Evolutionary conservation across 2,113 vertebrate species (phyloP), one percentile per base, ranked within the genome.

Genomic region (Archilochus colubris): DNA sequence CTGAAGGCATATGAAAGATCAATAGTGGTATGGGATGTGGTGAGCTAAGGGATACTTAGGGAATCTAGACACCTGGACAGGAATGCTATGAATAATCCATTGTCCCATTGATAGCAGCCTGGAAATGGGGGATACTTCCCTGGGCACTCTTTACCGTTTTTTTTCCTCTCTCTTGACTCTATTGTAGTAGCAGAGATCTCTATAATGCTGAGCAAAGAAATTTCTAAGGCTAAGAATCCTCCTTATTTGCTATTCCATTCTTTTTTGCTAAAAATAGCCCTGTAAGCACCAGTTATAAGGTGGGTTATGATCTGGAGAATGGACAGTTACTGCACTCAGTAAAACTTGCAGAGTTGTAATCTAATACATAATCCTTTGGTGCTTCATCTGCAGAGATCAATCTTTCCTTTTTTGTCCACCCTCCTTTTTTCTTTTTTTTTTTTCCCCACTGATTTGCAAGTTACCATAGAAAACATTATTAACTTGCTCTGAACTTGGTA

Each of bases 401-500:
- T 38, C 9, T 64, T 74, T 78, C 14, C 14, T 64, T 43, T 50
- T 43, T 21, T 40, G 5, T 5, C 21, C 4, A 6, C 10, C 3
- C 24, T 2, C 4, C 5, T 5, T 2, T 13, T 10, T 5, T 15
- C 9, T 72, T 74, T 15, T 10, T 72, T 74, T 73, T 54, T 43
- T 17, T 19, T 28, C 40, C 6, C 40, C 15, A 55, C 30, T 53
- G 9, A 30, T 21, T 72, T 68, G 22, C 24, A 64, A 43, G 40
- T 96, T 86, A 50, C 53, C 54, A 57, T 4, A 86, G 73, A 86
- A 92, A 89, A 67, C 31, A 58, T 69, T 87, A 46, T 80, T 93
- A 85, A 73, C 31, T 85, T 88, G 33, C 36, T 63, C 48, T 82
- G 9, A 80, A 91, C 36, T 46, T 88, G 38, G 70, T 90, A 68